A percentile compares a stretch with the other conserved stretches of the same genome.
Evolutionary conservation across 2,113 vertebrate genomes (phyloP).

Genomic region (Pseudonaja textilis): DNA sequence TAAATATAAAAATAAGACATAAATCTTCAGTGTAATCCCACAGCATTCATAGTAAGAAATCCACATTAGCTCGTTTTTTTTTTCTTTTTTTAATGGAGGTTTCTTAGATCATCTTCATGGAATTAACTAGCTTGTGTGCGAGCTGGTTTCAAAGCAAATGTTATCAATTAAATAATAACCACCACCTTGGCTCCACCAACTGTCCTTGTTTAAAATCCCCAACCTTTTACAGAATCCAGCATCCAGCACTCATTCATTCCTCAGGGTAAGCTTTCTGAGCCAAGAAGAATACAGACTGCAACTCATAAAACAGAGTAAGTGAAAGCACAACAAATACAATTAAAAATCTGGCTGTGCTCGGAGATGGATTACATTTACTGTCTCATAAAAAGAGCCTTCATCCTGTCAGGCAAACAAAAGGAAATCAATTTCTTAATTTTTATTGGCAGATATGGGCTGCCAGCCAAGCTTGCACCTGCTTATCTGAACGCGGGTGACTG

Average conservation of each 20-base stretch:
- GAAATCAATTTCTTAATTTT: slow-evolving; percentile 81
- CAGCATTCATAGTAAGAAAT: not conserved
- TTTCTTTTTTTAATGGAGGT: not conserved
- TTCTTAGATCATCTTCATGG: not conserved
- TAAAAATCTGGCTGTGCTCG: slow-evolving; percentile 69
- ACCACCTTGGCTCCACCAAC: not conserved
- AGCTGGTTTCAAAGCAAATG: not conserved
- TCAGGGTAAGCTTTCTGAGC: slow-evolving; percentile 50
- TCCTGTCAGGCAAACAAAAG: slow-evolving; percentile 73
- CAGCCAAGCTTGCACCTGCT: slow-evolving; percentile 48
- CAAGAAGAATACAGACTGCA: slow-evolving; percentile 60
- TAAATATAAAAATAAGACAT: not conserved
- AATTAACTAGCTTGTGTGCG: not conserved
- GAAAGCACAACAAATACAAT: slow-evolving; percentile 71
- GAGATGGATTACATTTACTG: slow-evolving; percentile 68
- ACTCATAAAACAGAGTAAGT: slow-evolving; percentile 69
- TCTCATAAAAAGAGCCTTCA: slow-evolving; percentile 68
- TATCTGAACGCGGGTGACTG: not conserved
- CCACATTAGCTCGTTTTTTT: not conserved
- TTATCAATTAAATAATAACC: slow-evolving; percentile 12
- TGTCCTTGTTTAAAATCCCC: slow-evolving; percentile 28
- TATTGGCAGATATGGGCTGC: slow-evolving; percentile 66
- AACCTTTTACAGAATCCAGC: slow-evolving; percentile 57
- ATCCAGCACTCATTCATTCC: slow-evolving; percentile 56
- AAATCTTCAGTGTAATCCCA: not conserved